A percentile compares a stretch with the other conserved stretches of the same genome.
phyloP scores from a whole-genome alignment of 2,113 vertebrate genomes.

The Zosterops borbonicus region DNA sequence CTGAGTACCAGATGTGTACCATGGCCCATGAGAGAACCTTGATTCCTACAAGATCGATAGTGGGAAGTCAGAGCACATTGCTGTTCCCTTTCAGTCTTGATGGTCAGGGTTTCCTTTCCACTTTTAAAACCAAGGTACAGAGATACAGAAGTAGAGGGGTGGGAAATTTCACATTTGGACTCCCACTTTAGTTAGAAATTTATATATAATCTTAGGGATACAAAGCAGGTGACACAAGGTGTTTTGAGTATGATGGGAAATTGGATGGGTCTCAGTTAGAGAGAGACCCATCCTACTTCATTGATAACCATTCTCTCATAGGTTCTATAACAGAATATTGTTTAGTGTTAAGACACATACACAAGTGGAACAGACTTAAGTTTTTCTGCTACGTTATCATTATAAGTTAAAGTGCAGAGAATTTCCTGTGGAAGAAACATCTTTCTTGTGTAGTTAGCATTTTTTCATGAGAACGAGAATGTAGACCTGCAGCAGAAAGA shows the following conservation, averaged over 20 bases:
- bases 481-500: not conserved
- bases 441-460: not conserved
- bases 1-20: not conserved
- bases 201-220: not conserved
- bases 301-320: not conserved
- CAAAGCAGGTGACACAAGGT: not conserved
- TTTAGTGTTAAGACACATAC: not conserved
- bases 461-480: not conserved
- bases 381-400: not conserved
- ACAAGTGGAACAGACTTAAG: not conserved
- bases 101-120: not conserved
- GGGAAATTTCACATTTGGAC: accelerated
- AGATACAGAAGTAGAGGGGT: not conserved
- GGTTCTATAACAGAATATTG: not conserved
- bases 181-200: not conserved
- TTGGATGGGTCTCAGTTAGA: not conserved
- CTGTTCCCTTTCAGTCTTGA: not conserved
- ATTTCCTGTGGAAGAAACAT: not conserved
- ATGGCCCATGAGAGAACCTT: not conserved
- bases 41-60: not conserved
- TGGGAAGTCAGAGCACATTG: not conserved
- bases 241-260: not conserved
- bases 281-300: not conserved
- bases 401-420: not conserved
- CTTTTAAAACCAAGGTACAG: not conserved